Conservation (phyloP, 1,140 invertebrate genomes). For the Lucilia sericata region DNA sequence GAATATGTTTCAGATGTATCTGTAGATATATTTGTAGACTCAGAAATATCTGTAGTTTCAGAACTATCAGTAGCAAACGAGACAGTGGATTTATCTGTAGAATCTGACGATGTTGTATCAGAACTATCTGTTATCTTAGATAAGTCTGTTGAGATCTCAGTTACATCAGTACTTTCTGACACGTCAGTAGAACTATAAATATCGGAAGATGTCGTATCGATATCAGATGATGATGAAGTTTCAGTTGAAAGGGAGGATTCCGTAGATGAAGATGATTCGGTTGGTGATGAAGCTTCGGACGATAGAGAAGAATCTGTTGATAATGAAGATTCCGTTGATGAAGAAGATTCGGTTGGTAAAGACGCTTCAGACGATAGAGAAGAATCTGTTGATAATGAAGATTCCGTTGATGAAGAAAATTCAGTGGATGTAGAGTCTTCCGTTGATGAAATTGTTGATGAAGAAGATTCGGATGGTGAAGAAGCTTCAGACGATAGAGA, state of each 20-base stretch:
- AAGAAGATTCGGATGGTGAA: not conserved
- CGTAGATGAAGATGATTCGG: conserved; percentile 45
- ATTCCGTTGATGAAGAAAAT: conserved; percentile 51
- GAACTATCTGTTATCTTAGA: conserved; percentile 51
- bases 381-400: not conserved
- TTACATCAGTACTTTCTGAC: conserved; percentile 49
- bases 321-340: too few relatives aligned
- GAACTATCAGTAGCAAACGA: conserved; percentile 47
- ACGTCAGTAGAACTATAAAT: conserved; percentile 49
- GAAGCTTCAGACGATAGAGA: not conserved
- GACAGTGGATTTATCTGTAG: conserved; percentile 44
- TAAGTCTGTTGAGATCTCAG: conserved; percentile 51
- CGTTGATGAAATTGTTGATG: conserved; percentile 13
- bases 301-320: too few relatives aligned
- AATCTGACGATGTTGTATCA: conserved; percentile 52
- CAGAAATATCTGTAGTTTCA: conserved; percentile 46
- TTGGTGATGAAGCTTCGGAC: too few relatives aligned
- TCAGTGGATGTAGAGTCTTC: conserved; percentile 47
- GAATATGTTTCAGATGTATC: conserved; percentile 52
- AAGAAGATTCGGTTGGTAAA: not conserved
- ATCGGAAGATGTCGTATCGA: conserved; percentile 51
- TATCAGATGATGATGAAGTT: conserved; percentile 47
- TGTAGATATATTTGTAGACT: conserved; percentile 46
- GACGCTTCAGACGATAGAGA: not conserved
- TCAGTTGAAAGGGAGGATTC: too few relatives aligned